A percentile compares a stretch with the other conserved stretches of the same genome.
Evolutionary conservation across 2,888 invertebrate genomes (phyloP).

Genomic region (Cheilosia grossa): DNA sequence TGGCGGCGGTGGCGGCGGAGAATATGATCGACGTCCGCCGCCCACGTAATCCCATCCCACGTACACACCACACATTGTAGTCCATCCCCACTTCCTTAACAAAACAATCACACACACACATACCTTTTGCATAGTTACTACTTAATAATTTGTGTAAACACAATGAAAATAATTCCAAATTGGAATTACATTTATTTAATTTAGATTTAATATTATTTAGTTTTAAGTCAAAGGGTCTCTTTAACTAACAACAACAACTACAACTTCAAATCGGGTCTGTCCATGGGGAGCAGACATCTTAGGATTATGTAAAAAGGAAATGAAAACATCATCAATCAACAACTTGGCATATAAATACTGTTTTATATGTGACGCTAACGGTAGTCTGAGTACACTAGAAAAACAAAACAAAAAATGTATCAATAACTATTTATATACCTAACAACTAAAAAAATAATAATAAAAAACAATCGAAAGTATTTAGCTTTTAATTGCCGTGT

Average conservation of each 20-base stretch:
- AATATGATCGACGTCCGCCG: constrained; percentile 80
- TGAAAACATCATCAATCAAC: constrained; percentile 7
- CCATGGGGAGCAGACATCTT: constrained; percentile 5
- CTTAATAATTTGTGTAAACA: constrained; percentile 62
- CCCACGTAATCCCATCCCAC: constrained; percentile 76
- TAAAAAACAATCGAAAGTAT: constrained; percentile 56
- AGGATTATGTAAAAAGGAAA: constrained; percentile 54
- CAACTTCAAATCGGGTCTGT: constrained; percentile 3
- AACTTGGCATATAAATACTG: constrained; percentile 30
- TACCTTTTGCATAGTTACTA: constrained; percentile 69
- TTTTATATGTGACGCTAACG: constrained; percentile 32
- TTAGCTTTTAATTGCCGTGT: constrained; percentile 53
- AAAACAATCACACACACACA: constrained; percentile 10
- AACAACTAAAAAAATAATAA: constrained; percentile 6
- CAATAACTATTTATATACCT: constrained; percentile 60
- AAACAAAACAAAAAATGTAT: constrained; percentile 34
- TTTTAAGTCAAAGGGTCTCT: constrained; percentile 60
- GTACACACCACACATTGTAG: neutral
- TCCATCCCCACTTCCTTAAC: neutral
- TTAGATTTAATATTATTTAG: constrained; percentile 62
- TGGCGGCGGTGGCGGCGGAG: constrained; percentile 79
- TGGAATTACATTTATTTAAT: constrained; percentile 63
- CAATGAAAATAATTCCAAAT: constrained; percentile 59
- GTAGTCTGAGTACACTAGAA: constrained; percentile 50
- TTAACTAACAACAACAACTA: constrained; percentile 16